Evolutionary conservation across 2,888 invertebrate species (phyloP).

Genomic region (Graphium colonna): DNA sequence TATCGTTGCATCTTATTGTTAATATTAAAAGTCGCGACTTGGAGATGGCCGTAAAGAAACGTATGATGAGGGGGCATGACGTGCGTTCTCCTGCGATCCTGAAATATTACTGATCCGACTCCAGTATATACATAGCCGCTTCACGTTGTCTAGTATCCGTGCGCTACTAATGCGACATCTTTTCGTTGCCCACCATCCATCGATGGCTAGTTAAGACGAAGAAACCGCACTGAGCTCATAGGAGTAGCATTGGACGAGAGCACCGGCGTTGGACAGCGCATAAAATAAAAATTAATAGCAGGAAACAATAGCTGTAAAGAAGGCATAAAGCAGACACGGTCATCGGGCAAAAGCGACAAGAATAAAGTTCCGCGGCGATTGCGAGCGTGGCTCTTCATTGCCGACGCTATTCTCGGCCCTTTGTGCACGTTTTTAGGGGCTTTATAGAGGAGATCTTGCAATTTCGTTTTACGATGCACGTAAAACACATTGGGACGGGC

Average conservation of each 20-base stretch:
- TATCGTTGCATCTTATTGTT: neutral
- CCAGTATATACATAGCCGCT: slow-evolving; percentile 26
- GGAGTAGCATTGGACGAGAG: slow-evolving; percentile 31
- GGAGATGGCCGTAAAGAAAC: slow-evolving; percentile 1
- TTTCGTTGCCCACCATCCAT: slow-evolving; percentile 28
- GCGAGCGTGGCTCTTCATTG: slow-evolving; percentile 38
- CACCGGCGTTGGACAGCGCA: slow-evolving; percentile 14
- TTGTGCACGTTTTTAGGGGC: slow-evolving; percentile 24
- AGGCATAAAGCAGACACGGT: slow-evolving; percentile 49
- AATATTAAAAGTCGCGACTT: neutral
- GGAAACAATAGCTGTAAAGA: slow-evolving; percentile 48
- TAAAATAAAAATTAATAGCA: slow-evolving; percentile 40
- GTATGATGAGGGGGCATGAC: slow-evolving; percentile 30
- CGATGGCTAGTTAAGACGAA: slow-evolving; percentile 25
- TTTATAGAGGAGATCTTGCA: slow-evolving; percentile 31
- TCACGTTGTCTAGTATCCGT: slow-evolving; percentile 34
- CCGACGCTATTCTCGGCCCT: slow-evolving; percentile 28
- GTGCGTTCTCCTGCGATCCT: slow-evolving; percentile 47
- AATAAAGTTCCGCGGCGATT: slow-evolving; percentile 43
- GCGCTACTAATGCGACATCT: slow-evolving; percentile 30
- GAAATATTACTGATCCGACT: slow-evolving; percentile 55
- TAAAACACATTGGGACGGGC: slow-evolving; percentile 6
- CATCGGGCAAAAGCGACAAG: slow-evolving; percentile 44
- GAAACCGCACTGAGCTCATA: neutral
- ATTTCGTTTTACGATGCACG: slow-evolving; percentile 30